Base-by-base conservation (phyloP, 1,140 invertebrate genomes). In the Copidosoma floridanum region DNA sequence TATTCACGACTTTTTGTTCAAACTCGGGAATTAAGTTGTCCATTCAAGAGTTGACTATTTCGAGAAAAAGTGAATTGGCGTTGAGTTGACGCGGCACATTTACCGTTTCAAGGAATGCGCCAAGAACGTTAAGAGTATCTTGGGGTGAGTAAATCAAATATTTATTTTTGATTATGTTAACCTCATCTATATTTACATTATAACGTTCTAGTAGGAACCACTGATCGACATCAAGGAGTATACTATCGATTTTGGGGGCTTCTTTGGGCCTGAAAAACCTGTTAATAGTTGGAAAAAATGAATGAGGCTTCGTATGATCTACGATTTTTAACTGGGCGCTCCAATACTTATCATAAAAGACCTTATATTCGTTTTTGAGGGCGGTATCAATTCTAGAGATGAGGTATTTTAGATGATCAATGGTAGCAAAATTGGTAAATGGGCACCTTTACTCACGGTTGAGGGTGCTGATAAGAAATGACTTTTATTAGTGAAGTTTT, bases 401-500 rank as follows among this genome's bases (percentile, higher is more conserved):
- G n/a, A n/a, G n/a, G n/a, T 6, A 1, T 52, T n/a, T n/a, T n/a
- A n/a, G n/a, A n/a, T n/a, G n/a, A n/a, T n/a, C n/a, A n/a, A n/a
- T n/a, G n/a, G n/a, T n/a, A n/a, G n/a, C n/a, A n/a, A n/a, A n/a
- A n/a, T n/a, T n/a, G n/a, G n/a, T n/a, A n/a, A n/a, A n/a, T n/a
- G n/a, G n/a, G n/a, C n/a, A n/a, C n/a, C n/a, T 41, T 20, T 53
- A 52, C 1, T 20, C 3, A 12, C 16, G 35, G 23, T 55, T 55
- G 2, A 55, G 4, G 20, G 2, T 5, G 7, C 40, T 26, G 24
- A 47, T 35, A 7, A 56, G 14, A 12, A 16, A 57, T 0, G 43
- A 48, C 40, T 57, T 57, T 10, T 38, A 26, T 38, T 48, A 37
- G 2, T 57, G 43, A 4, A 58, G 18, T 27, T 50, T 50, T 26